Base-by-base conservation (phyloP, 2,113 vertebrate species). In the Antechinus stuartii region DNA sequence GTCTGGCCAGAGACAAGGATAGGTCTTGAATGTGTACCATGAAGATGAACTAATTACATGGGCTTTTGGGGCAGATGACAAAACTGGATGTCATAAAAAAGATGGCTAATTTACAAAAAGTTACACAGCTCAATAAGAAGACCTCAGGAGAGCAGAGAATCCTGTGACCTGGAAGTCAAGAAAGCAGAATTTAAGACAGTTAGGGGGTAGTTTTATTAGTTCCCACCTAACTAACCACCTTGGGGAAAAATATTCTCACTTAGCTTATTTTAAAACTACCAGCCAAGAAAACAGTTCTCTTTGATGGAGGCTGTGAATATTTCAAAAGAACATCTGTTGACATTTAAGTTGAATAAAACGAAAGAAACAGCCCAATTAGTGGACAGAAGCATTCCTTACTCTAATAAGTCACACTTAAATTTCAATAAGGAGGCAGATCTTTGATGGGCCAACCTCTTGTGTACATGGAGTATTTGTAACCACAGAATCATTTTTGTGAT, bases 291-390 rank as follows among this genome's bases (percentile, higher is more conserved):
- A 91, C 35, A 50, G 91, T 95, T 91, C 92, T 47, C 92, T 97
- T 95, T 95, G 95, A 94, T 95, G 90, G 26, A 27, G 84, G 68
- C 94, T 96, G n/a, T 89, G 97, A 97, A 94, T 96, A 46, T 95
- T 96, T 93, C 27, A 97, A 95, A 91, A 97, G 93, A 97, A 10
- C 89, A 97, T 91, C 90, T 95, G 91, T 96, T 93, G 91, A 22
- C 26, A 95, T 27, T 98, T 97, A 91, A 91, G 90, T 30, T 84
- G 96, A 96, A 50, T 96, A 90, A 26, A 93, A 90, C 0, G 53
- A 96, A 97, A 95, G 47, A 16, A 93, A 54, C 3, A 47, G 50
- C 93, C 91, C 46, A 22, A 50, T 61, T 27, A 42, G 90, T 89
- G 90, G n/a, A 46, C 2, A 24, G 92, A 14, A 53, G 89, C 92